Percentiles rank a stretch among this genome's conserved stretches.
These are phyloP conservation scores for Pogoniulus pusillus DNA, from an alignment of 2,797 vertebrate species.

Conservation along the genomic window DNA sequence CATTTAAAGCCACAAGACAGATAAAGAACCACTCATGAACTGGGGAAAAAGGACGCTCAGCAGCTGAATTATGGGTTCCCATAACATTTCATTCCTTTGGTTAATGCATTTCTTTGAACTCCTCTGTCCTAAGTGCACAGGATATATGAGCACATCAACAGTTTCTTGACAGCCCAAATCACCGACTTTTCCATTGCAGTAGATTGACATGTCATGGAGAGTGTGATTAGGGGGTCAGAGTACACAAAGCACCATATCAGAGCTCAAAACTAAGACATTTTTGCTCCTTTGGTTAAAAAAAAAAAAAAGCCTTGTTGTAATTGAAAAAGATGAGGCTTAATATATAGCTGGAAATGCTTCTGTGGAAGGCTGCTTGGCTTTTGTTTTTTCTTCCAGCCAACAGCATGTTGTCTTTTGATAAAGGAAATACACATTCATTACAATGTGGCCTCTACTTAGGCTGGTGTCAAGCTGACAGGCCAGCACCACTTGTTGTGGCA, in stretches of 20 bases:
- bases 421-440: slow-evolving; percentile 16
- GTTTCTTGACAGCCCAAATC: slow-evolving; percentile 39
- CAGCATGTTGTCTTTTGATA: background rate
- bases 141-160: slow-evolving; percentile 37
- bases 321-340: slow-evolving; percentile 51
- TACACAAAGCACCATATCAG: slow-evolving; percentile 46
- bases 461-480: slow-evolving; percentile 2
- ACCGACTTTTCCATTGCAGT: slow-evolving; percentile 24
- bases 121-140: slow-evolving; percentile 38
- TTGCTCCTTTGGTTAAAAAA: slow-evolving; percentile 23
- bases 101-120: slow-evolving; percentile 57
- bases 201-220: slow-evolving; percentile 41
- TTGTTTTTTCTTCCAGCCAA: slow-evolving; percentile 25
- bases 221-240: slow-evolving; percentile 37
- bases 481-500: slow-evolving; percentile 13
- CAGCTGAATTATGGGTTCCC: slow-evolving; percentile 28
- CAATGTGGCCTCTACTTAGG: background rate
- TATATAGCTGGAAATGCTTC: slow-evolving; percentile 36
- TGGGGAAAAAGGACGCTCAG: background rate
- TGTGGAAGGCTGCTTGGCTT: background rate
- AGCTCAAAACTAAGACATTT: slow-evolving; percentile 49
- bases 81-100: slow-evolving; percentile 26
- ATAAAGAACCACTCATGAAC: slow-evolving; percentile 23
- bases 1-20: slow-evolving; percentile 47
- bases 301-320: slow-evolving; percentile 13